These are phyloP conservation scores for Chironomus tentans DNA, from an alignment of 2,888 invertebrate genomes.

Conservation along the genomic window DNA sequence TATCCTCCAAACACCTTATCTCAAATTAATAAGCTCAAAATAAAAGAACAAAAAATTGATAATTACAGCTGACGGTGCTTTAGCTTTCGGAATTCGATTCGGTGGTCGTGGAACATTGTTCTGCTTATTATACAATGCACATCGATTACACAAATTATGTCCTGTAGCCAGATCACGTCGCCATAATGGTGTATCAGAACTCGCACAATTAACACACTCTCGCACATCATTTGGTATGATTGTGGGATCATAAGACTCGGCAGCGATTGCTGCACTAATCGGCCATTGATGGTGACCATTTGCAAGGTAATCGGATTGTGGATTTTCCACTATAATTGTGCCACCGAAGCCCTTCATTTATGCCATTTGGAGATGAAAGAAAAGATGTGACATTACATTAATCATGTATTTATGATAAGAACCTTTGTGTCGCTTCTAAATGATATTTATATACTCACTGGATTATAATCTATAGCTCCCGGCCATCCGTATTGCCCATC, in stretches of 20 bases:
- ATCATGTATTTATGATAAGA: no score
- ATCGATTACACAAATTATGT: slow-evolving; percentile 80
- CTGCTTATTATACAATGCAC: slow-evolving; percentile 47
- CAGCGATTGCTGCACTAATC: not conserved
- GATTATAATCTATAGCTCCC: slow-evolving; percentile 17
- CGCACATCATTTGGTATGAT: slow-evolving; percentile 19
- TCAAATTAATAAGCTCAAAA: not conserved
- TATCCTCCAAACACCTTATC: no score
- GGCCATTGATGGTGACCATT: slow-evolving; percentile 28
- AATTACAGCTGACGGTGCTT: slow-evolving; percentile 28
- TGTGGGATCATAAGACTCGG: slow-evolving; percentile 27
- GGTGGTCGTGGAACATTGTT: slow-evolving; percentile 59
- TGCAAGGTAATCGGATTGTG: slow-evolving; percentile 25
- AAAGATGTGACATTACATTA: no score
- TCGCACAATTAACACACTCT: slow-evolving; percentile 46
- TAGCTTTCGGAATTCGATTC: slow-evolving; percentile 28
- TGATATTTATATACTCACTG: slow-evolving; percentile 9
- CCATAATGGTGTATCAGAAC: slow-evolving; percentile 69
- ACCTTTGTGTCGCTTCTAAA: not conserved
- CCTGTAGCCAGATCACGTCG: slow-evolving; percentile 70
- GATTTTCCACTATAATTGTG: slow-evolving; percentile 28
- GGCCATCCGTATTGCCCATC: slow-evolving; percentile 28
- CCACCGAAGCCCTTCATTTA: slow-evolving; percentile 23
- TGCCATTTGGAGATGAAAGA: no score
- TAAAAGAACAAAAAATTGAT: not conserved